Base-by-base conservation (phyloP, 2,113 vertebrate genomes). In the Fulmarus glacialis region DNA sequence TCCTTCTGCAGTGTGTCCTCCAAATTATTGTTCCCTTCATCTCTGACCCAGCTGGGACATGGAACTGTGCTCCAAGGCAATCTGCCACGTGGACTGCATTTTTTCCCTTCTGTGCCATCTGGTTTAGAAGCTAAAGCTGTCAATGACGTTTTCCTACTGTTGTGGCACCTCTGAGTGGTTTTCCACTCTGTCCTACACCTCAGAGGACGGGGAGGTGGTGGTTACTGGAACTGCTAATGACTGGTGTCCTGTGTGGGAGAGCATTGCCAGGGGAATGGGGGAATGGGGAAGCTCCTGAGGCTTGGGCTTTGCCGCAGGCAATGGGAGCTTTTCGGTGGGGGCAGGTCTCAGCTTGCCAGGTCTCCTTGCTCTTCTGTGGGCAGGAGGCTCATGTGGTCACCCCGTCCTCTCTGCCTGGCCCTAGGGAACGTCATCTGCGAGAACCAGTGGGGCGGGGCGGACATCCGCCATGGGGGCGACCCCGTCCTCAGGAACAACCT, bases 361-460 rank as follows among this genome's bases (percentile, higher is more conserved):
- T 43, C 30, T 74, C 19, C 27, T 55, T 58, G 20, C 52, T 67
- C 19, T 32, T 38, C 40, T 1, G 0, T 11, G 42, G 29, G 58
- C 30, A 38, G 17, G 45, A 36, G 52, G 42, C 42, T 10, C 0
- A 0, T 7, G 42, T 27, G n/a, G 32, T 55, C 30, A 42, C 66
- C 52, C 60, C 9, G 1, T 87, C 48, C 36, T 66, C 74, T 58
- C 53, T 43, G 40, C 29, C 92, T 60, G 82, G 60, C 73, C 64
- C 8, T 63, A 99, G 99, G 99, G 92, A 99, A 99, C 8, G 97
- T 99, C 55, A 99, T 99, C 92, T 98, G 98, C 38, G 98, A 99
- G 97, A 99, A 99, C 95, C 99, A 99, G 87, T 99, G 99, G 99
- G 99, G 99, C 0, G 99, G 99, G 1, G 99, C 98, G 11, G 99